Evolutionary conservation across 2,113 vertebrate species (phyloP).

Genomic region (Aythya baeri): DNA sequence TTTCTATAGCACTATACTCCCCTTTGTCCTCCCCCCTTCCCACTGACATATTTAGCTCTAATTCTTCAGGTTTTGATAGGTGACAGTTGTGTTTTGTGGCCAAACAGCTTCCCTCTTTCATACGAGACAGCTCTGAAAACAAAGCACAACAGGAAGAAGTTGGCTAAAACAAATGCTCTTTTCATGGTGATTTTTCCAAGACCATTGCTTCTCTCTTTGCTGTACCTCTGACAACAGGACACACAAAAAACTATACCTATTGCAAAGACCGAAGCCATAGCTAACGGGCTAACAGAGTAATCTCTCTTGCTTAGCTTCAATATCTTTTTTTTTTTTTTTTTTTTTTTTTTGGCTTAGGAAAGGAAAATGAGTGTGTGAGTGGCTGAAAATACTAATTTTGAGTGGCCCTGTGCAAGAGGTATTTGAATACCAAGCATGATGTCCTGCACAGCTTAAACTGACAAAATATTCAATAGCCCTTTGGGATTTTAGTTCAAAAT

Average conservation of each 20-base stretch:
- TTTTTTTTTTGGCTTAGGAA: background rate
- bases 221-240: background rate
- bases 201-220: background rate
- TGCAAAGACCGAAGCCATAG: background rate
- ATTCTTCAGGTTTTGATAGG: background rate
- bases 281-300: background rate
- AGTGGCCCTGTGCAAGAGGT: background rate
- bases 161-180: background rate
- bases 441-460: background rate
- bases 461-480: background rate
- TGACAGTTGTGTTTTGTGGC: conserved; percentile 58
- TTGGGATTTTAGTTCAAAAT: background rate
- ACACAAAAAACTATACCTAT: background rate
- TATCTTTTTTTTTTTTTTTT: background rate
- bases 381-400: background rate
- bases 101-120: conserved; percentile 59
- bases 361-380: background rate
- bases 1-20: background rate
- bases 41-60: conserved; percentile 21
- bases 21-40: conserved; percentile 10
- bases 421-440: background rate
- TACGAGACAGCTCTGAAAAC: background rate
- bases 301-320: background rate
- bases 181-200: background rate
- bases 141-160: background rate